phyloP scores from a whole-genome alignment of 2,113 vertebrate species.

The Cyphomyrus plagiostoma region DNA sequence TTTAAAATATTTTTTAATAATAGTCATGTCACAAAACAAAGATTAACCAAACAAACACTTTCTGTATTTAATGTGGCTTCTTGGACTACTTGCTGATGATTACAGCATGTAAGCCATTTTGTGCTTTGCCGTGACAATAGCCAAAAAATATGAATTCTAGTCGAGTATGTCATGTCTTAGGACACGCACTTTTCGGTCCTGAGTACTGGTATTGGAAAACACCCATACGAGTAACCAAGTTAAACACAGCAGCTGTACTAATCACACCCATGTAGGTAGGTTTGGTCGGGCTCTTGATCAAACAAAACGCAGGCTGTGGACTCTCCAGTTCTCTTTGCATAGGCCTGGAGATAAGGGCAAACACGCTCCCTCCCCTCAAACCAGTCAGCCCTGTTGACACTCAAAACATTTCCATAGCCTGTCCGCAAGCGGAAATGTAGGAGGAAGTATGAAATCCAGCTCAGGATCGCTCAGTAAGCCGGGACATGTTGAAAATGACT shows the following conservation, averaged over 20 bases:
- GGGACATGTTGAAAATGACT: neutral
- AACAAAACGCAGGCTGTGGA: slow-evolving; percentile 52
- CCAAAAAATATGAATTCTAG: neutral
- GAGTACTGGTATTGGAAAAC: neutral
- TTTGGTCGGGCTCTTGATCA: slow-evolving; percentile 34
- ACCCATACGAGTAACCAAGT: neutral
- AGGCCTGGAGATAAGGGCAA: slow-evolving; percentile 56
- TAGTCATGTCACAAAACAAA: neutral
- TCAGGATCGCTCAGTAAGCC: neutral
- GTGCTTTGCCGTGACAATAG: neutral
- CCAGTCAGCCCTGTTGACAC: slow-evolving; percentile 52
- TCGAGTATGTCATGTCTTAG: neutral
- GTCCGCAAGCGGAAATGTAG: slow-evolving; percentile 45
- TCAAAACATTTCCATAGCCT: slow-evolving; percentile 64
- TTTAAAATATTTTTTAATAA: neutral
- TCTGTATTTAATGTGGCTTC: neutral
- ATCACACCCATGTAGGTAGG: slow-evolving; percentile 18
- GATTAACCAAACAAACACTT: neutral
- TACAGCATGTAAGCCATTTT: neutral
- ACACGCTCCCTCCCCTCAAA: slow-evolving; percentile 34
- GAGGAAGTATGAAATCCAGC: slow-evolving; percentile 40
- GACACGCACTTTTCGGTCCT: neutral
- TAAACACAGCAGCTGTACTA: neutral
- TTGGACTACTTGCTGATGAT: neutral
- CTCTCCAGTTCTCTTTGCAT: slow-evolving; percentile 60